Conservation (phyloP, 2,797 vertebrate genomes). For the Phataginus tricuspis region DNA sequence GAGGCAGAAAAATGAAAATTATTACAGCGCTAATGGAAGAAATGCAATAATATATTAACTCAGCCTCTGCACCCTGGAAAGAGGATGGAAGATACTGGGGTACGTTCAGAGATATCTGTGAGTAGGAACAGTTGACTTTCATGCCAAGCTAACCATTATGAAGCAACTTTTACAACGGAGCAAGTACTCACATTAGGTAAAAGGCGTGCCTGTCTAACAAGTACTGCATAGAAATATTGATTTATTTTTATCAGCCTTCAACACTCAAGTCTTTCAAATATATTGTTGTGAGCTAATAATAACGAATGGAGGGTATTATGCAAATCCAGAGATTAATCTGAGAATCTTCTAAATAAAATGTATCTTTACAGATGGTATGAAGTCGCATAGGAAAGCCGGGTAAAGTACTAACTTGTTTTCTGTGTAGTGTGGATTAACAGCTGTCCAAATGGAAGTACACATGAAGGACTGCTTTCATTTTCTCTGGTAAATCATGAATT, state of each 20-base stretch:
- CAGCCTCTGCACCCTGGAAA: conserved; percentile 37
- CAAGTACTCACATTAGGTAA: conserved; percentile 75
- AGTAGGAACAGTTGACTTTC: conserved; percentile 60
- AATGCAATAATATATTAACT: conserved; percentile 48
- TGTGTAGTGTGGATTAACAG: conserved; percentile 61
- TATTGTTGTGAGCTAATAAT: conserved; percentile 75
- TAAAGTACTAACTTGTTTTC: conserved; percentile 73
- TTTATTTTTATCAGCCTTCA: conserved; percentile 75
- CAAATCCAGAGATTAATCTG: conserved; percentile 81
- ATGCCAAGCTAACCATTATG: conserved; percentile 63
- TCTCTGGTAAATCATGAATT: conserved; percentile 67
- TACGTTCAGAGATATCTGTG: accelerated
- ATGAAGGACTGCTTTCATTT: conserved; percentile 74
- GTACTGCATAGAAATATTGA: conserved; percentile 65
- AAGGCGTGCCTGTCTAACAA: conserved; percentile 43
- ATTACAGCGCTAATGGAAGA: conserved; percentile 23
- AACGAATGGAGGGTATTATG: conserved; percentile 68
- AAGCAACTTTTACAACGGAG: conserved; percentile 73
- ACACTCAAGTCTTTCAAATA: conserved; percentile 79
- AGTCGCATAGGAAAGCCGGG: conserved; percentile 51
- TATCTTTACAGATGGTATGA: conserved; percentile 66
- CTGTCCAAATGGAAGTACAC: conserved; percentile 76
- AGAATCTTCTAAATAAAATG: conserved; percentile 74
- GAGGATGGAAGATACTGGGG: conserved; percentile 6
- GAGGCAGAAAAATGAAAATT: background rate